A percentile compares a stretch with the other conserved stretches of the same genome.
phyloP scores from a whole-genome alignment of 2,888 invertebrate species.

The Cotesia congregata region DNA sequence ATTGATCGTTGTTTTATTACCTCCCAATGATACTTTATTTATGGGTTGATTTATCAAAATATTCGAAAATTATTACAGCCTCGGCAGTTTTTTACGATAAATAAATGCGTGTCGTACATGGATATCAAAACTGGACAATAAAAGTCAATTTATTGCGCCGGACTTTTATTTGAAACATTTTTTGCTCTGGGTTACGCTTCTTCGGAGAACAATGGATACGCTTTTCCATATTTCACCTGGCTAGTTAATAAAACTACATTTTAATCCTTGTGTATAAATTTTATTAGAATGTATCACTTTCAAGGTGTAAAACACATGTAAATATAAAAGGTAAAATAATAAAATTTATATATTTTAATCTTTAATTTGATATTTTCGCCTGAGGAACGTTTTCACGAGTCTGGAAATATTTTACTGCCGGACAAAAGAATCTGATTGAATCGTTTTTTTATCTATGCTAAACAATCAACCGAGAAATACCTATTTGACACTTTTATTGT shows the following conservation, averaged over 20 bases:
- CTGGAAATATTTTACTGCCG: conserved; percentile 44
- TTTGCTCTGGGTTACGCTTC: not conserved
- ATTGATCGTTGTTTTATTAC: not conserved
- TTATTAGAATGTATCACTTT: not conserved
- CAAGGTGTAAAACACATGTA: not conserved
- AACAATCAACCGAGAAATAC: conserved; percentile 46
- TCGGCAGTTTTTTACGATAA: not conserved
- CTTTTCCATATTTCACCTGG: not conserved
- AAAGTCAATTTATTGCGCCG: not conserved
- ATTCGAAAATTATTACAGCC: not conserved
- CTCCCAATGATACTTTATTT: not conserved
- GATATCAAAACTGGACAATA: not conserved
- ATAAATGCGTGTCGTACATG: not conserved
- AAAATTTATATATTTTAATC: conserved; percentile 3
- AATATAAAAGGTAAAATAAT: conserved; percentile 25
- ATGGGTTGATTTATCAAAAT: not conserved
- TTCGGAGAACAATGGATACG: not conserved
- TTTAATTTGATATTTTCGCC: conserved; percentile 41
- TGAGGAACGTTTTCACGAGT: conserved; percentile 43
- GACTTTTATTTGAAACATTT: conserved; percentile 11
- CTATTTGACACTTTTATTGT: conserved; percentile 47
- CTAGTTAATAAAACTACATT: not conserved
- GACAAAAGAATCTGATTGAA: conserved; percentile 44
- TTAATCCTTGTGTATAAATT: not conserved
- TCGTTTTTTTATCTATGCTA: conserved; percentile 46